These are phyloP conservation scores for Nylanderia fulva DNA, from an alignment of 1,140 invertebrate species.

Conservation along the genomic window DNA sequence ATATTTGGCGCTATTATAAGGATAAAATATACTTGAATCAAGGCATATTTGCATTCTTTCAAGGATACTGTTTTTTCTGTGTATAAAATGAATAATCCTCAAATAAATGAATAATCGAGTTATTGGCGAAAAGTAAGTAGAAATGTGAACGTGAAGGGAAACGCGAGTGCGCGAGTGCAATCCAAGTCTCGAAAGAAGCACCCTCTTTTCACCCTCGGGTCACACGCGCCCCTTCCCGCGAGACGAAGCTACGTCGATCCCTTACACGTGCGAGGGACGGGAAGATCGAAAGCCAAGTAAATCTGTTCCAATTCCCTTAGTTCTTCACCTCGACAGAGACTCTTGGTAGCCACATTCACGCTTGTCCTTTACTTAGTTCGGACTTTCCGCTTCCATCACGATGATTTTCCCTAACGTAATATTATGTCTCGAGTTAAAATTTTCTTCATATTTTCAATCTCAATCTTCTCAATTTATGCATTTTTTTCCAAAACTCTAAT, in stretches of 20 bases:
- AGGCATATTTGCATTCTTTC: no score
- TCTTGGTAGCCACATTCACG: slow-evolving; percentile 54
- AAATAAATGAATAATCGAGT: not conserved
- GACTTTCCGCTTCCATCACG: slow-evolving; percentile 42
- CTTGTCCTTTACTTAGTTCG: slow-evolving; percentile 68
- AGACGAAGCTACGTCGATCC: slow-evolving; percentile 34
- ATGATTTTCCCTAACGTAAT: slow-evolving; percentile 7
- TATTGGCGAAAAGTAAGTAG: slow-evolving; percentile 14
- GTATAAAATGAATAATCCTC: no score
- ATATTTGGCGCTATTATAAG: no score
- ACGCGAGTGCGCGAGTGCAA: slow-evolving; percentile 16
- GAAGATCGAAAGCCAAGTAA: slow-evolving; percentile 65
- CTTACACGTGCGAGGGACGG: slow-evolving; percentile 24
- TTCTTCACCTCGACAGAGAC: slow-evolving; percentile 35
- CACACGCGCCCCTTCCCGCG: not conserved
- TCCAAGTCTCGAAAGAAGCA: slow-evolving; percentile 51
- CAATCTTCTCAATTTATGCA: no score
- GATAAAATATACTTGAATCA: no score
- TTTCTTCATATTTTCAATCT: no score
- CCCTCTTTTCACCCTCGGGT: slow-evolving; percentile 45
- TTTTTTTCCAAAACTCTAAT: no score
- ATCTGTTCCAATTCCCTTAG: slow-evolving; percentile 71
- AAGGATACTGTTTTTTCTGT: no score
- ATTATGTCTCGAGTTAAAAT: not conserved
- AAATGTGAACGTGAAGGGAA: not conserved